Evolutionary conservation across 2,113 vertebrate genomes (phyloP).

Genomic region (Pseudorectes ferrugineus): DNA sequence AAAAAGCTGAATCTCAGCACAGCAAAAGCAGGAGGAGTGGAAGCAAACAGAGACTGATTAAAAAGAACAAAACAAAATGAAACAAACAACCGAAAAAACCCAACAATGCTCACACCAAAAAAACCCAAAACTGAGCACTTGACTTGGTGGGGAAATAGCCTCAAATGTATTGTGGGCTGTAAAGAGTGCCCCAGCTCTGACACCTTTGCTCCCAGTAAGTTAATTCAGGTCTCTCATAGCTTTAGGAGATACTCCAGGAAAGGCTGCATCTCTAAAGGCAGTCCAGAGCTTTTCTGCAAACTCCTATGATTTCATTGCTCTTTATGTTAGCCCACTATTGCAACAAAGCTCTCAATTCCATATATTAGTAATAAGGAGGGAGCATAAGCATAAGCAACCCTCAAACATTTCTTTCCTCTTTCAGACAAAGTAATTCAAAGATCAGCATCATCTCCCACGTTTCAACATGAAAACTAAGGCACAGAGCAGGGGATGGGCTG

Average conservation of each 20-base stretch:
- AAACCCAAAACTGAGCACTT: neutral
- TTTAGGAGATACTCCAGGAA: neutral
- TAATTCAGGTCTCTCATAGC: neutral
- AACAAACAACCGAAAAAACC: neutral
- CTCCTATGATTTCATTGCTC: neutral
- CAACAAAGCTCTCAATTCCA: neutral
- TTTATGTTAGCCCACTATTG: neutral
- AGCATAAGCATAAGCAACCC: neutral
- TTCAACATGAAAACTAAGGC: neutral
- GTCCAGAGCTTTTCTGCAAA: neutral
- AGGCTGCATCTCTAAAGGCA: neutral
- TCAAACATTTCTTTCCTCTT: neutral
- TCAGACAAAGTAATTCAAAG: neutral
- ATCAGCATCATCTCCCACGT: neutral
- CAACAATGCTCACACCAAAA: neutral
- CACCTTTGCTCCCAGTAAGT: neutral
- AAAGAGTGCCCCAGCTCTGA: neutral
- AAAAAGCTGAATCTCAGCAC: neutral
- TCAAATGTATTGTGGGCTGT: neutral
- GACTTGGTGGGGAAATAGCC: neutral
- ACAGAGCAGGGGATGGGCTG: neutral
- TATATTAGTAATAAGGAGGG: fast-evolving
- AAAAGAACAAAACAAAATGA: neutral
- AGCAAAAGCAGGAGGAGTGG: neutral
- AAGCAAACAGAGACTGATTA: neutral